Base-by-base conservation (phyloP, 1,140 invertebrate species). In the Eciton burchellii region DNA sequence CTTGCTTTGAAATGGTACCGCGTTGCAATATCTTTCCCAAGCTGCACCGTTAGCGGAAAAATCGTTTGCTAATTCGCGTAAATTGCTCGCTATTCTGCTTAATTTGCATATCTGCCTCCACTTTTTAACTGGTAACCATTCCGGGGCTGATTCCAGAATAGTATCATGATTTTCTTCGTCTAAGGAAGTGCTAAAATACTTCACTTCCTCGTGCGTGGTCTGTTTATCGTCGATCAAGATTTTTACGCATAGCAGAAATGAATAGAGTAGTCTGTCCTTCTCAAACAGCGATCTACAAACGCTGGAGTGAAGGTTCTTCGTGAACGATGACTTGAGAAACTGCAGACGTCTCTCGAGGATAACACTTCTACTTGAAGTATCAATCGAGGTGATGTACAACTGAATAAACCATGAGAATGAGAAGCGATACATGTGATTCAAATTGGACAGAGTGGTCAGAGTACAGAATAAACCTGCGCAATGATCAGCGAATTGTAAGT, bases 401-500 rank as follows among this genome's bases (percentile, higher is more conserved):
- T 95, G 95, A 24, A 96, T 95, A 85, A 96, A 97, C 96, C 96
- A 97, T 8, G 91, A 91, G 5, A 96, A 90, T 5, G 95, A 95
- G 85, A 94, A 97, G 88, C 96, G 95, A 84, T 97, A 97, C 96
- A 97, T 97, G n/a, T 95, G 95, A 91, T 97, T 96, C 49, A 97
- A 94, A 82, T 95, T 95, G 8, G 95, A 93, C 52, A 97, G 91
- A 83, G 95, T 94, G 26, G 95, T 95, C 12, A 97, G 94, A 1
- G 95, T 96, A 84, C 96, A 96, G 89, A 96, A 97, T 14, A 97
- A 92, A 57, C 95, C 94, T 8, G 95, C 94, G 14, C 95, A 96
- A 88, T 97, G 96, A 49, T 94, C 91, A 11, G 96, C 95, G 4
- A 97, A 95, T 9, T 96, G 94, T 73, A 93, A 91, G 87, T 97